Evolutionary conservation across 2,888 invertebrate species (phyloP).

Genomic region (Pseudolycoriella hygida): DNA sequence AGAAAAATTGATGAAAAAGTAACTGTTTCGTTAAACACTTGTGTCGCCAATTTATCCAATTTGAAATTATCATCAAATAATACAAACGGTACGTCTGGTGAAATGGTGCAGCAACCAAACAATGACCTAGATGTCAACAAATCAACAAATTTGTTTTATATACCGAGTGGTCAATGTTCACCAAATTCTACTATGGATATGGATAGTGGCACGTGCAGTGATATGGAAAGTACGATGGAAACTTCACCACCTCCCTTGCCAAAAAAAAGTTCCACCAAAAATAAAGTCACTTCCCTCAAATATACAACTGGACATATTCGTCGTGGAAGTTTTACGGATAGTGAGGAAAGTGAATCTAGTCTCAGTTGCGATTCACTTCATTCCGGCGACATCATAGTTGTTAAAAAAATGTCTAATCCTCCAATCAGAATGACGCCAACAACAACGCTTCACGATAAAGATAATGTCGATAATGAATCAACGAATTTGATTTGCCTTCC

Average conservation of each 20-base stretch:
- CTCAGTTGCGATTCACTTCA: slow-evolving; percentile 71
- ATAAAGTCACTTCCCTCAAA: background rate
- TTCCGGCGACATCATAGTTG: slow-evolving; percentile 42
- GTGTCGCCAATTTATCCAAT: background rate
- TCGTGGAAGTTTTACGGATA: slow-evolving; percentile 36
- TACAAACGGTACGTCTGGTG: background rate
- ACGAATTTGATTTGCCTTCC: slow-evolving; percentile 35
- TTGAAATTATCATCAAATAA: background rate
- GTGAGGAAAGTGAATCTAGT: slow-evolving; percentile 46
- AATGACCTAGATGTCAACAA: slow-evolving; percentile 20
- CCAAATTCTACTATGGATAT: slow-evolving; percentile 63
- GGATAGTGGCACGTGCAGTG: slow-evolving; percentile 74
- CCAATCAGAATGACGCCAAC: slow-evolving; percentile 19
- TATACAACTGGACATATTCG: slow-evolving; percentile 14
- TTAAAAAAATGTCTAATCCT: slow-evolving; percentile 14
- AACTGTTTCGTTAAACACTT: slow-evolving; percentile 8
- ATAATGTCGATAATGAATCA: slow-evolving; percentile 20
- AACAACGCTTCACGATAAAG: slow-evolving; percentile 14
- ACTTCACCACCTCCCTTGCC: slow-evolving; percentile 41
- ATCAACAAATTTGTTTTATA: slow-evolving; percentile 25
- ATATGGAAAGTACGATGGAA: slow-evolving; percentile 49
- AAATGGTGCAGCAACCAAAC: slow-evolving; percentile 16
- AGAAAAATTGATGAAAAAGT: slow-evolving; percentile 9
- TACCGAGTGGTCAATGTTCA: slow-evolving; percentile 68
- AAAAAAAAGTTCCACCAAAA: slow-evolving; percentile 41